Base-by-base conservation (phyloP, 1,140 invertebrate species). In the Drosophila orosa region DNA sequence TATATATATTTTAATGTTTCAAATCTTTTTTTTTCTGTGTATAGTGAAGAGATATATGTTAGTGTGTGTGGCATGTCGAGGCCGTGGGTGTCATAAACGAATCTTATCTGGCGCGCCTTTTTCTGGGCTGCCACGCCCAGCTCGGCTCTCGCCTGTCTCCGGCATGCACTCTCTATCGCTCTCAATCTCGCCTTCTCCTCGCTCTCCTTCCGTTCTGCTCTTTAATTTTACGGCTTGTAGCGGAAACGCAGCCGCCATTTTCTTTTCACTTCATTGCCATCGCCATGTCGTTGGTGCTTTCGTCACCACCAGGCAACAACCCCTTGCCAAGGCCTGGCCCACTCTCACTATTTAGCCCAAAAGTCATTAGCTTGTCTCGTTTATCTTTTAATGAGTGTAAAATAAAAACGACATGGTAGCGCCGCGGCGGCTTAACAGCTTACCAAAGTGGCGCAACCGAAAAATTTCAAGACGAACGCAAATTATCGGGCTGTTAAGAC, bases 341-440 rank as follows among this genome's bases (percentile, higher is more conserved):
- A 45, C 42, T 45, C 44, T 63, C 63, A 80, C 79, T 87, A 82
- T 86, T 85, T 79, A 54, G 74, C 79, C 73, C 58, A 54, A 84
- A 84, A 74, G 80, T 90, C 84, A 87, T 87, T 87, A 87, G 84
- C 84, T 84, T 89, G 84, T 87, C 84, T 77, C 84, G 80, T 83
- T 89, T 89, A 89, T 89, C 84, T 89, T 89, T 89, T 89, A 89
- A 89, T 89, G 84, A 89, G 84, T 89, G 83, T 80, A 80, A 89
- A 87, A 87, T 79, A 79, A 78, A 86, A 85, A 86, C 37, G 37
- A 74, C 50, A 52, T 45, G 52, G 40, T 50, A 33, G 60, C 17
- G 60, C 22, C 29, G 15, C 31, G 45, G 29, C 54, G 33, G 42
- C 44, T 71, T 69, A 65, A 50, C 24, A 37, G 71, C 67, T 61